phyloP scores from a whole-genome alignment of 1,140 invertebrate species.

The Homalodisca vitripennis region DNA sequence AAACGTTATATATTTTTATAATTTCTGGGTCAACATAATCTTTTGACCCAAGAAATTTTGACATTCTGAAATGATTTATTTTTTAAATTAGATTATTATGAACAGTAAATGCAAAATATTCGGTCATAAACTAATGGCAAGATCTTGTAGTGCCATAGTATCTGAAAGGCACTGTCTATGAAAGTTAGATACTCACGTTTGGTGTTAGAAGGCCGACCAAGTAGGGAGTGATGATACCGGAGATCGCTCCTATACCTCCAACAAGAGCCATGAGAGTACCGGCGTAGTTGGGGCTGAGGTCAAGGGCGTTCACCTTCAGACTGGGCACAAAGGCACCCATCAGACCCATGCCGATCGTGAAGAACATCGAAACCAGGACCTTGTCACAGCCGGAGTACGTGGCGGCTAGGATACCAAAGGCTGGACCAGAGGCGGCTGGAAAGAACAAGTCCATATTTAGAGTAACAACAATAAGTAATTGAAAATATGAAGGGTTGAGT shows the following conservation, averaged over 20 bases:
- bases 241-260: conserved; percentile 77
- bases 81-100: no score
- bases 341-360: conserved; percentile 67
- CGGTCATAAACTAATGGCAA: no score
- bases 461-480: no score
- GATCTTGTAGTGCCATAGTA: no score
- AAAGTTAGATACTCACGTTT: conserved; percentile 60
- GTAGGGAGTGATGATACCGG: conserved; percentile 76
- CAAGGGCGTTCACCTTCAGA: conserved; percentile 77
- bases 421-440: conserved; percentile 66
- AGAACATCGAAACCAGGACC: conserved; percentile 60
- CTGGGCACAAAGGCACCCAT: conserved; percentile 75
- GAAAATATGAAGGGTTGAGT: no score
- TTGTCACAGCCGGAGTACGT: conserved; percentile 75
- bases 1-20: no score
- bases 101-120: no score
- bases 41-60: no score
- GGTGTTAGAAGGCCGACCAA: conserved; percentile 73
- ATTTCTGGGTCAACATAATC: no score
- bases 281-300: conserved; percentile 79
- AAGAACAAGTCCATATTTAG: no score
- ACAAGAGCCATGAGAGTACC: conserved; percentile 80
- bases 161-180: no score
- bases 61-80: no score
- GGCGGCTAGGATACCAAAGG: conserved; percentile 75